Evolutionary conservation across 2,888 invertebrate species (phyloP), one percentile per base, ranked within the genome.

Genomic region (Drosophila histrio): DNA sequence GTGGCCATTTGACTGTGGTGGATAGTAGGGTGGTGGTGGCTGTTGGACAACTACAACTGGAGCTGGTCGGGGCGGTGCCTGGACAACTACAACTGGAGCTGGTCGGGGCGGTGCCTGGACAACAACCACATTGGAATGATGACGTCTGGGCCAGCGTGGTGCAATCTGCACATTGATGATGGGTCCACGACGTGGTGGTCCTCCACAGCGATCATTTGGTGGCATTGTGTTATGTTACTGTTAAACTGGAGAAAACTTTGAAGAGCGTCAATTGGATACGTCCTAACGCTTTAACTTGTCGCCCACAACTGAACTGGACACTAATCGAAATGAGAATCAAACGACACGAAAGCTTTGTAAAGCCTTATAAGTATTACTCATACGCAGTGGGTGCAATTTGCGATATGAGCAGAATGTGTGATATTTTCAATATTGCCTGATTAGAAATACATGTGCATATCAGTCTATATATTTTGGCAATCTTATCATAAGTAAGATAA

Each of bases 101-200:
- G 38, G 84, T 6, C 72, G 65, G 0, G 83, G 77, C 0, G 88
- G 81, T 1, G 77, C 22, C 46, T 85, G 79, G n/a, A 82, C 83
- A 3, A 81, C 72, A 6, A 89, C 77, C 17, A 88, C 77, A 3
- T 81, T 75, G 15, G 57, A 11, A 61, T 73, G 79, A 59, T 82
- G 89, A 32, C 78, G 89, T n/a, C 89, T 69, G 3, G 87, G 88
- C 80, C 84, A 85, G 11, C 87, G 83, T 32, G 81, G 76, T 32
- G 79, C 75, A 17, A 89, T 85, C 41, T 86, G 79, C 9, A 89
- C 88, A 66, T 88, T 89, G 28, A 89, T 72, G 17, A 81, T 65
- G 13, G 90, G 90, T 19, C 89, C 88, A 24, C 90, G 81, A 21
- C 88, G 77, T 9, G 86, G 88, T 9, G 82, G 71, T 24, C 74